Base-by-base conservation (phyloP, 2,113 vertebrate genomes). In the Scartelaos histophorus region DNA sequence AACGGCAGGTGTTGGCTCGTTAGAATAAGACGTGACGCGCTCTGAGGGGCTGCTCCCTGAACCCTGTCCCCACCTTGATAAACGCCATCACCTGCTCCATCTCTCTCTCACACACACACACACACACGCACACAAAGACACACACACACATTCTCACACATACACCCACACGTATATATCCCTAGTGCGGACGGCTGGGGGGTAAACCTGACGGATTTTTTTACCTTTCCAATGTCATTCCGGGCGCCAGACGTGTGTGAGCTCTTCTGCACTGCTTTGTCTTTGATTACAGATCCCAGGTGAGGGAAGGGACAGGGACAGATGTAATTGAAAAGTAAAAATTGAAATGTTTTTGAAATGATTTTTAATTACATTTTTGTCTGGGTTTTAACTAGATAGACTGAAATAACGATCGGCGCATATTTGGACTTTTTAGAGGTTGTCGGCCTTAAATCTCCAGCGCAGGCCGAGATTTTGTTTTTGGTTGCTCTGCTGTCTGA, bases 1-100 rank as follows among this genome's bases (percentile, higher is more conserved):
- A 64, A 73, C 12, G 0, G 70, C 76, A 67, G 82, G 70, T 54
- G 81, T 54, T 83, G 73, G 73, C 78, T 92, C 82, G 75, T 86
- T 85, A 84, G 74, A 88, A 84, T 84, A 80, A 88, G 88, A 89
- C 38, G 79, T 73, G 90, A 88, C 85, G 88, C 73, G 74, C 85
- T 88, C 69, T 0, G 71, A 87, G 88, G 65, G 87, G 83, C 58
- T 86, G 87, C 89, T 91, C 89, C 90, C 88, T 92, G 91, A 92
- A 92, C 90, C 84, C 84, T 76, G 78, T 90, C 90, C 87, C 84
- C 86, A 88, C 80, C 89, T 84, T 24, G 45, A 87, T 91, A 90
- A 92, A 90, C 89, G 87, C 82, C 75, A 91, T 91, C 90, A 88
- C 82, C 88, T 87, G 87, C 88, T 74, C 83, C 87, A 86, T 58